phyloP scores from a whole-genome alignment of 2,888 invertebrate genomes.

The Tenodera sinensis region DNA sequence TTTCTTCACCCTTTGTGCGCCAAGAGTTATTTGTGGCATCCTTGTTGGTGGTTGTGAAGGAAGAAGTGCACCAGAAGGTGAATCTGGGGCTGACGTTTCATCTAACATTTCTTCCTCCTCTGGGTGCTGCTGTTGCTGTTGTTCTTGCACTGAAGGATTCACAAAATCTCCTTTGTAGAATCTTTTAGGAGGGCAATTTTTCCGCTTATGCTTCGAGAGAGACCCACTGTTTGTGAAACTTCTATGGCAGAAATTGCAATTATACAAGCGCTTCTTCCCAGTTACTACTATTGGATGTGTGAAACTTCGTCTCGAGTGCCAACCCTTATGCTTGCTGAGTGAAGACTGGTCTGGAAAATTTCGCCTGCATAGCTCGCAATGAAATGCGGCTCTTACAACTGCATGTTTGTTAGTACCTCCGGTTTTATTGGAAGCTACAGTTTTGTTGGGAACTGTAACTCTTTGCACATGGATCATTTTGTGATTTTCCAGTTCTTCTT shows the following conservation, averaged over 20 bases:
- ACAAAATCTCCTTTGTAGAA: neutral
- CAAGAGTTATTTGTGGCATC: neutral
- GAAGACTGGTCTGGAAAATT: conserved; percentile 50
- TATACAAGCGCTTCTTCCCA: neutral
- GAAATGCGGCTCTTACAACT: neutral
- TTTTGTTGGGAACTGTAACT: neutral
- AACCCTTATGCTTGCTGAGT: conserved; percentile 59
- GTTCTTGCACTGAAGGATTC: neutral
- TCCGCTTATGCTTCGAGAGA: neutral
- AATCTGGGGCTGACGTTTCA: neutral
- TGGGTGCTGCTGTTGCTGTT: neutral
- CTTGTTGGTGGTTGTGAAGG: neutral
- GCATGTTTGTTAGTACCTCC: neutral
- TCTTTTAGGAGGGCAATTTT: conserved; percentile 6
- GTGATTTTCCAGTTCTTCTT: conserved; percentile 13
- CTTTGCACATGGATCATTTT: conserved; percentile 17
- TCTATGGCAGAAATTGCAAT: conserved; percentile 6
- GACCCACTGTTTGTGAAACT: conserved; percentile 9
- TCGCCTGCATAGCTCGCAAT: conserved; percentile 13
- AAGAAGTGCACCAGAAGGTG: neutral
- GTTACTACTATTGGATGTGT: neutral
- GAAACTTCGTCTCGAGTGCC: conserved; percentile 44
- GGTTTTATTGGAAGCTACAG: neutral
- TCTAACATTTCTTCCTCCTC: neutral
- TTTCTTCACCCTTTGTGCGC: neutral